Evolutionary conservation across 2,888 invertebrate species (phyloP).

Genomic region (Drosophila kambysellisi): DNA sequence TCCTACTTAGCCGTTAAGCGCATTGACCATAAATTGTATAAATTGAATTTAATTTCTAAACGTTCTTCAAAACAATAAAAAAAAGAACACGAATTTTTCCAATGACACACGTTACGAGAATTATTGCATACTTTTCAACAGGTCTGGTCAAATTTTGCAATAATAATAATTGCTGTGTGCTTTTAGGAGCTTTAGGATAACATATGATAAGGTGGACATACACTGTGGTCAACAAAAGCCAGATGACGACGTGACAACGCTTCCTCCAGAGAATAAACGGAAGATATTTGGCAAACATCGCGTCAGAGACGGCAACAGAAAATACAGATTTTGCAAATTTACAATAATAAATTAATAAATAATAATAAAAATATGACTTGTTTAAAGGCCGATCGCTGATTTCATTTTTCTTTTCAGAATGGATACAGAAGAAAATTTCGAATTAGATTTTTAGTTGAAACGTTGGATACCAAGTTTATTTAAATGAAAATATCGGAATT

Average conservation of each 20-base stretch:
- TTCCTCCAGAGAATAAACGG: background rate
- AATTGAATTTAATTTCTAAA: slow-evolving; percentile 51
- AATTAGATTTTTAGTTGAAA: background rate
- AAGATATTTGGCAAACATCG: background rate
- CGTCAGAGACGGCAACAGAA: background rate
- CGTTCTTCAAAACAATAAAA: slow-evolving; percentile 38
- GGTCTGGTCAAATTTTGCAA: background rate
- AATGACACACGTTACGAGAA: background rate
- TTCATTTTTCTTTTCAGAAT: too few species aligned
- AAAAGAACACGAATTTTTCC: slow-evolving; percentile 35
- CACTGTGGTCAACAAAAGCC: background rate
- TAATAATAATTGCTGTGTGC: background rate
- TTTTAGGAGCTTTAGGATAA: background rate
- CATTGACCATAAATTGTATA: slow-evolving; percentile 44
- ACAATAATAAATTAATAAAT: background rate
- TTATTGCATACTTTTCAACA: slow-evolving; percentile 27
- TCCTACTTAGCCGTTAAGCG: slow-evolving; percentile 46
- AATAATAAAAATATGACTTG: background rate
- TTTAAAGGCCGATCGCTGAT: background rate
- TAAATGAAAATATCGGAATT: background rate
- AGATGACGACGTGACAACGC: background rate
- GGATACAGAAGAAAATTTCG: fast-evolving
- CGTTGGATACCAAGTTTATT: background rate
- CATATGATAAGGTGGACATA: background rate
- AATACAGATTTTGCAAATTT: background rate